Conservation (phyloP, 2,888 invertebrate species). For the Operophtera brumata region DNA sequence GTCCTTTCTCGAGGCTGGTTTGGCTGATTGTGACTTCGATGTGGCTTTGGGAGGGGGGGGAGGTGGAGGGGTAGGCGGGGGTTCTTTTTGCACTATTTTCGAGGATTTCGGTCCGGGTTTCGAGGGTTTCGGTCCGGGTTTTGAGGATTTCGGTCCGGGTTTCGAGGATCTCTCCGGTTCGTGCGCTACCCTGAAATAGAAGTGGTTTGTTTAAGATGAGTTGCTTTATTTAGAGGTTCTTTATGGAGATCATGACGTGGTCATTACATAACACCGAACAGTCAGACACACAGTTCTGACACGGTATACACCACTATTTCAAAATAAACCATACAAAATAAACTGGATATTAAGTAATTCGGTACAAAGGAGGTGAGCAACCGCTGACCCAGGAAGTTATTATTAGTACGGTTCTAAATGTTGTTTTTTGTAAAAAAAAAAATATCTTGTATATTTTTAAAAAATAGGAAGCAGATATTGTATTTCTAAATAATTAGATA, state of each 20-base stretch:
- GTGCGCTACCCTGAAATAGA: not conserved
- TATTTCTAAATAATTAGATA: too few species aligned
- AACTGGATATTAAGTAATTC: too few species aligned
- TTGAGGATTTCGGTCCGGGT: constrained; percentile 19
- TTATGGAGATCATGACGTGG: not conserved
- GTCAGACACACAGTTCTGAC: not conserved
- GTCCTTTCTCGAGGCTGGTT: not conserved
- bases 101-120: constrained; percentile 21
- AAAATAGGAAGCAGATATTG: too few species aligned
- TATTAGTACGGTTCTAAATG: too few species aligned
- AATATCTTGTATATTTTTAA: too few species aligned
- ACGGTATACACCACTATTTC: too few species aligned
- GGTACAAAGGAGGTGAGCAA: too few species aligned
- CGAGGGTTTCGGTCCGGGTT: constrained; percentile 18
- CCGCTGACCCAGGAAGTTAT: too few species aligned
- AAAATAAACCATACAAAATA: too few species aligned
- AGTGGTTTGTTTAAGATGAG: not conserved
- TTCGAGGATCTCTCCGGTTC: constrained; percentile 9
- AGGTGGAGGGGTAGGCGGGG: too few species aligned
- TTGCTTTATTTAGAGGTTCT: not conserved
- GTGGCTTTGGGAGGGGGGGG: not conserved
- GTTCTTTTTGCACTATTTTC: constrained; percentile 2
- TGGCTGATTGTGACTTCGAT: not conserved
- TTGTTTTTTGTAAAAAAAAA: too few species aligned
- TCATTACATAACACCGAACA: not conserved